Percentiles rank a stretch among this genome's conserved stretches.
phyloP scores from a whole-genome alignment of 1,140 invertebrate species.

The Cyrtorhinus lividipennis region DNA sequence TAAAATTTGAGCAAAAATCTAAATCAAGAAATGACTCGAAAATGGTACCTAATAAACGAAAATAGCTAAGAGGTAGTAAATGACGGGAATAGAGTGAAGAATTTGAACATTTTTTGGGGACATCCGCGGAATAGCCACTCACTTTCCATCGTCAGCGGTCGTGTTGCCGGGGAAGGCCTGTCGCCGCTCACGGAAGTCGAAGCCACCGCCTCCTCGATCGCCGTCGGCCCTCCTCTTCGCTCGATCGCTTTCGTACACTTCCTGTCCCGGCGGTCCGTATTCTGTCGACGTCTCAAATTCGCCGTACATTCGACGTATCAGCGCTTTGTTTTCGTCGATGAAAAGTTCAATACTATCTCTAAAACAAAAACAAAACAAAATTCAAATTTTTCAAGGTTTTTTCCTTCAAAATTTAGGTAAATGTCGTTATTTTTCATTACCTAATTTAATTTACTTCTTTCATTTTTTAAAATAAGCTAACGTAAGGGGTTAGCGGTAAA shows the following conservation, averaged over 20 bases:
- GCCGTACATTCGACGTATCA: slow-evolving; percentile 85
- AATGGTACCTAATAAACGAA: too few relatives aligned
- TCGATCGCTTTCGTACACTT: slow-evolving; percentile 25
- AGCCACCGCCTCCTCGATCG: not conserved
- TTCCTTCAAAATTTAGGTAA: too few relatives aligned
- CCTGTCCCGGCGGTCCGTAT: slow-evolving; percentile 35
- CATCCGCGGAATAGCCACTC: too few relatives aligned
- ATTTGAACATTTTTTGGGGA: too few relatives aligned
- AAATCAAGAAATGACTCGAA: too few relatives aligned
- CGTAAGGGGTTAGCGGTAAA: too few relatives aligned
- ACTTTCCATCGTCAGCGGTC: slow-evolving; percentile 44
- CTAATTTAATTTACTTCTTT: too few relatives aligned
- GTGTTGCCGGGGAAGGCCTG: slow-evolving; percentile 37
- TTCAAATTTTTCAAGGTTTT: not conserved
- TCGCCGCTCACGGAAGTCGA: slow-evolving; percentile 30
- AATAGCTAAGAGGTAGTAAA: too few relatives aligned
- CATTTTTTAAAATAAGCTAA: too few relatives aligned
- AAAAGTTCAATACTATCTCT: slow-evolving; percentile 79
- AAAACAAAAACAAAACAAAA: slow-evolving; percentile 29
- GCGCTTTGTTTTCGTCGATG: slow-evolving; percentile 84
- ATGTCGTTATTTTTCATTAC: too few relatives aligned
- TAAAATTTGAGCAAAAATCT: too few relatives aligned
- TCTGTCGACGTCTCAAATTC: slow-evolving; percentile 53
- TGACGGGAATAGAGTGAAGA: too few relatives aligned
- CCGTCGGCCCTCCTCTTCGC: slow-evolving; percentile 12